A percentile compares a stretch with the other conserved stretches of the same genome.
Evolutionary conservation across 2,888 invertebrate species (phyloP).

Genomic region (Drosophila sordidula): DNA sequence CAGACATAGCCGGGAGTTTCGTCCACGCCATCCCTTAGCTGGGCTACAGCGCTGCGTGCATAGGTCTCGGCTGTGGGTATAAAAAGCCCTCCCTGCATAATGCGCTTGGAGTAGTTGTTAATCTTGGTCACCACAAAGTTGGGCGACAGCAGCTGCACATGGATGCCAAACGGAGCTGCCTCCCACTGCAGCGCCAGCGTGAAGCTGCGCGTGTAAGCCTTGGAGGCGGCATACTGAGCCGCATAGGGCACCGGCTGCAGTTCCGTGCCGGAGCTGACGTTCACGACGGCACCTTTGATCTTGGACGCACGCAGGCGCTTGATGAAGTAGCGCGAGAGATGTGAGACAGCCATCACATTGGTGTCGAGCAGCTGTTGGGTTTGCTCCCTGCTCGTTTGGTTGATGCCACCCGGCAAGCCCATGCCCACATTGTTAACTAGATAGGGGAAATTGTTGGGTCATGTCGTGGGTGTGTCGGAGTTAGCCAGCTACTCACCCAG

Average conservation of each 20-base stretch:
- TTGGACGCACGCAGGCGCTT: constrained; percentile 90
- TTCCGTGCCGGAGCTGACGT: constrained; percentile 95
- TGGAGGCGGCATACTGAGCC: constrained; percentile 95
- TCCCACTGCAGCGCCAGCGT: constrained; percentile 93
- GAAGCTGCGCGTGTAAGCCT: constrained; percentile 91
- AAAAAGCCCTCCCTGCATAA: constrained; percentile 88
- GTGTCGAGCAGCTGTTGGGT: constrained; percentile 93
- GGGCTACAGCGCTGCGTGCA: constrained; percentile 90
- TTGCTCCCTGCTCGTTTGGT: constrained; percentile 89
- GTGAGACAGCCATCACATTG: constrained; percentile 93
- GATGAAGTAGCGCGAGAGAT: constrained; percentile 91
- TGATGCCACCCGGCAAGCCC: constrained; percentile 90
- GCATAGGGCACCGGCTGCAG: constrained; percentile 93
- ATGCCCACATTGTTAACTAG: constrained; percentile 89
- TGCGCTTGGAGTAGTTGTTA: constrained; percentile 91
- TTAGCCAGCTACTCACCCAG: constrained; percentile 87
- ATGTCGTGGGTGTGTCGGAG: background rate
- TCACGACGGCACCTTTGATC: constrained; percentile 92
- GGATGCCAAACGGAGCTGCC: constrained; percentile 90
- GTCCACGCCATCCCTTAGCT: constrained; percentile 92
- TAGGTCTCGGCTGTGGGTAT: constrained; percentile 89
- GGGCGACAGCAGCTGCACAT: constrained; percentile 93
- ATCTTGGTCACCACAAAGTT: constrained; percentile 94
- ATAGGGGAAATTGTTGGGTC: background rate
- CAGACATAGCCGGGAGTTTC: constrained; percentile 94